A percentile compares a stretch with the other conserved stretches of the same genome.
Evolutionary conservation across 2,797 vertebrate genomes (phyloP).

Genomic region (Sebastes paucispinis): DNA sequence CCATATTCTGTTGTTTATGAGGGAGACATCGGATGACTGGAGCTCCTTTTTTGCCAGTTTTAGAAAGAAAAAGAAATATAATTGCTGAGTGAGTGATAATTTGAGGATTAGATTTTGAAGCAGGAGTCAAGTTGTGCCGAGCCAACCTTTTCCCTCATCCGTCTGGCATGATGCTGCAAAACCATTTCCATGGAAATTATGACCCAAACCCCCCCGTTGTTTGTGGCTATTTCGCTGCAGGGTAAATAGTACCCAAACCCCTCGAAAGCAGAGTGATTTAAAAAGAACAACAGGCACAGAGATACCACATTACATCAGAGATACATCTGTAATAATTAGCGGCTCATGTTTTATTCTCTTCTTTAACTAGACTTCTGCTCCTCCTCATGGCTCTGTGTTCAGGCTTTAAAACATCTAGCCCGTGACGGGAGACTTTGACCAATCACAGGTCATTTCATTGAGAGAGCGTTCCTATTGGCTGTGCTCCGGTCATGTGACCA

Average conservation of each 20-base stretch:
- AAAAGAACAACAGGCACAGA: background rate
- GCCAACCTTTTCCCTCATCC: constrained; percentile 9
- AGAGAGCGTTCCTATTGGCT: too few relatives aligned
- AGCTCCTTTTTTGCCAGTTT: background rate
- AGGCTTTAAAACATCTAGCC: too few relatives aligned
- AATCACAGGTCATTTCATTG: too few relatives aligned
- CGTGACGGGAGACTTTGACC: too few relatives aligned
- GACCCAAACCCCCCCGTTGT: background rate
- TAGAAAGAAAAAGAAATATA: background rate
- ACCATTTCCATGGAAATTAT: constrained; percentile 50
- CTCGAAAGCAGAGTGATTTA: background rate
- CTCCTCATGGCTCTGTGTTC: too few relatives aligned
- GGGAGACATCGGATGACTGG: background rate
- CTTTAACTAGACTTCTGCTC: too few relatives aligned
- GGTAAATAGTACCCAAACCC: background rate
- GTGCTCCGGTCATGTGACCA: too few relatives aligned
- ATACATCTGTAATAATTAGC: background rate
- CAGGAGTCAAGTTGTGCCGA: background rate
- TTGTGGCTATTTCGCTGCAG: background rate
- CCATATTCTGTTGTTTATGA: background rate
- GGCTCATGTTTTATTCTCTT: background rate
- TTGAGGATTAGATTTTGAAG: constrained; percentile 39
- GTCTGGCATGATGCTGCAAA: background rate
- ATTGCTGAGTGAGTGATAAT: constrained; percentile 34
- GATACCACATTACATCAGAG: background rate